Conservation (phyloP, 1,140 invertebrate species). For the Rhagoletis zephyria region DNA sequence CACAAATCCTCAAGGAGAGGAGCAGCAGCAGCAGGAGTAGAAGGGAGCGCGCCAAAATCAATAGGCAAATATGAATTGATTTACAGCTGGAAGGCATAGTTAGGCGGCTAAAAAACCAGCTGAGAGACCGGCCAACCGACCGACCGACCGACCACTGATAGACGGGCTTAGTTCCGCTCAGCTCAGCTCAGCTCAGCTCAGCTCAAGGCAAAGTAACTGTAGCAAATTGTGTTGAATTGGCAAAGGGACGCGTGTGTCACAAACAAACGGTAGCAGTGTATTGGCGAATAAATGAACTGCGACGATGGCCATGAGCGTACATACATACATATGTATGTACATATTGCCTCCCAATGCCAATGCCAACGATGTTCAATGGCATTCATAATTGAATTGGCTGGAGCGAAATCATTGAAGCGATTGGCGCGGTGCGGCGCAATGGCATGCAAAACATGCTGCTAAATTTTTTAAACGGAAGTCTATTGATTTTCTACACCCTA, state of each 20-base stretch:
- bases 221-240: constrained; percentile 28
- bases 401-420: constrained; percentile 24
- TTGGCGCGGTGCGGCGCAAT: background rate
- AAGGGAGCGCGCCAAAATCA: background rate
- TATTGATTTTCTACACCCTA: constrained; percentile 33
- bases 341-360: constrained; percentile 10
- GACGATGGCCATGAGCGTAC: background rate
- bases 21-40: background rate
- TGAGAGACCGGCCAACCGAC: background rate
- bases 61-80: constrained; percentile 33
- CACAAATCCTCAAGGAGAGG: constrained; percentile 11
- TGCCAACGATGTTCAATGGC: constrained; percentile 23
- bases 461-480: constrained; percentile 27
- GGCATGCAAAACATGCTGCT: constrained; percentile 18
- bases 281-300: background rate
- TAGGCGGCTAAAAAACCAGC: background rate
- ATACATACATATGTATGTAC: background rate
- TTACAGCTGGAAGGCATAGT: background rate
- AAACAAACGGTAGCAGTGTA: background rate
- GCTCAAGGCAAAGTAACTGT: constrained; percentile 39
- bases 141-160: background rate
- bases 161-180: too few species aligned
- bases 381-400: constrained; percentile 46
- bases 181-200: background rate
- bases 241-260: background rate